Base-by-base conservation (phyloP, 2,888 invertebrate genomes). In the Diaphora mendica region DNA sequence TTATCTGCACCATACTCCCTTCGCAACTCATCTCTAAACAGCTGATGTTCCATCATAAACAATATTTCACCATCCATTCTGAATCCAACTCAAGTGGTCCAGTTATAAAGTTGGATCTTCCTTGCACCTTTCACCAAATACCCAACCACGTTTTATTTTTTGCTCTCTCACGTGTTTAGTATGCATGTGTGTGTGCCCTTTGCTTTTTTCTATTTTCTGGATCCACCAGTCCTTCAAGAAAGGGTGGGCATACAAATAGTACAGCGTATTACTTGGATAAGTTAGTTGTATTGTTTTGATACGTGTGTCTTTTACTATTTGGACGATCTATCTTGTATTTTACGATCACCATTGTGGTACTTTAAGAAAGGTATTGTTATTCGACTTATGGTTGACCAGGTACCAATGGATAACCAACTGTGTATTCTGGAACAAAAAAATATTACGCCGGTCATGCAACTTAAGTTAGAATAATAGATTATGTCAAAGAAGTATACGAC, bases 31-130 rank as follows among this genome's bases (percentile, higher is more conserved):
- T 85, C 84, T 85, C 84, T 82, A 88, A 89, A 89, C 89, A 89
- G 89, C 89, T 89, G 89, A 89, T 89, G 81, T 86, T 85, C 82
- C 84, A 88, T 86, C 87, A 85, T 84, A 86, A 85, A 84, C 86
- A 84, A 84, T 81, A 82, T 75, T 74, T 77, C 68, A 69, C 51
- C n/a, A 64, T 68, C 64, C 78, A 76, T 39, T 33, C 73, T 33
- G 84, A 80, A 75, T 64, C 68, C 20, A 68, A 73, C 74, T 77
- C 42, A 80, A 78, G 77, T 15, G 33, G 17, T 73, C 55, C 70
- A 42, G 23, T 0, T 17, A 70, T 77, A 81, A 75, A 77, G 75
- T 70, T 69, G 64, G 59, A 20, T 68, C 70, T 83, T 48, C 72
- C 48, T 69, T 78, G 75, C 68, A 44, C 62, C 73, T 70, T 62